Evolutionary conservation across 2,797 vertebrate species (phyloP), one percentile per base, ranked within the genome.

Genomic region (Etheostoma nigrum): DNA sequence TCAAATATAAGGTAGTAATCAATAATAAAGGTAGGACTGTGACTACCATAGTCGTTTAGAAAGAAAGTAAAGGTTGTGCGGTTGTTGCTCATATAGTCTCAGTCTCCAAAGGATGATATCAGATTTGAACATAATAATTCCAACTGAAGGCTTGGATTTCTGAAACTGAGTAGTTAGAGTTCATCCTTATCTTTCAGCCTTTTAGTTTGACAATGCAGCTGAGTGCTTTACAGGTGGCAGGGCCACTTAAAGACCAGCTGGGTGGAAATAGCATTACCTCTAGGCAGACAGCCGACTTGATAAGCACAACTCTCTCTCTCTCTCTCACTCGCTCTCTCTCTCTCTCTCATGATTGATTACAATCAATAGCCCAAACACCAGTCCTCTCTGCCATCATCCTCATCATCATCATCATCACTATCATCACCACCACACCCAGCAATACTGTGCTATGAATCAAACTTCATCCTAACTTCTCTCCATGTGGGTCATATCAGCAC

Each of bases 381-480:
- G 33, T 13, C 27, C 23, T 66, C 44, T 67, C 42, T 66, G 30
- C 36, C 59, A 57, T 21, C 57, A 61, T 71, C 79, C 78, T 61
- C 58, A 53, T 27, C 59, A 57, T 21, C 57, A 61, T 71, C 79
- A 79, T 59, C 58, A 53, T 67, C 27, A 54, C 6, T 30, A 70
- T 6, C 61, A 83, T n/a, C 61, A 40, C 36, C 84, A 88, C 88
- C 90, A 92, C 89, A 76, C 88, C 89, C 92, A 88, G 61, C 53
- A 81, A 82, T 80, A 67, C 40, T 67, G 53, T 30, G 42, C 47
- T 23, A 45, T 27, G 54, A 70, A 74, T 68, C 51, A 75, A 90
- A 93, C 82, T 92, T 88, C 74, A 84, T 36, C 14, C 36, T n/a
- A 90, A 91, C 85, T 92, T 88, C 81, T 74, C 44, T 72, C 55